Evolutionary conservation across 1,140 invertebrate species (phyloP).

Genomic region (Drosophila carrolli): DNA sequence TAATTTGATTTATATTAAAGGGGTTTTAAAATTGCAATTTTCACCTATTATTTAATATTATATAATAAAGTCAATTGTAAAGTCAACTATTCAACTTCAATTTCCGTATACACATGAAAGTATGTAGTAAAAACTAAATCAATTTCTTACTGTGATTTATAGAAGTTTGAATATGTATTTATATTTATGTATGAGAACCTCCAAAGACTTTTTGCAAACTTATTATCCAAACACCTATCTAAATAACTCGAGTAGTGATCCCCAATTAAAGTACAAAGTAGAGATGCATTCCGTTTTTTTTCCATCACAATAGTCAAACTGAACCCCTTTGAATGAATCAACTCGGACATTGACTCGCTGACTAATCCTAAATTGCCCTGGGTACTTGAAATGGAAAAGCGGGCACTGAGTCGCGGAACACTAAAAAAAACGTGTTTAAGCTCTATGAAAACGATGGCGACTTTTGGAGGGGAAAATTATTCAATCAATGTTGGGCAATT

Average conservation of each 20-base stretch:
- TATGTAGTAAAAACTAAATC: neutral
- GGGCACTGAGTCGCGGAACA: constrained; percentile 11
- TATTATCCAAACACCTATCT: too few species aligned
- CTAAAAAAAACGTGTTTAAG: constrained; percentile 29
- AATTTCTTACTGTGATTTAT: neutral
- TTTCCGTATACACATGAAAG: too few species aligned
- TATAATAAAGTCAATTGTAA: too few species aligned
- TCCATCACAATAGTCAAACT: neutral
- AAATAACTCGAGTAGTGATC: neutral
- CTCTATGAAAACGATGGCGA: constrained; percentile 2
- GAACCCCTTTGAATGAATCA: constrained; percentile 10
- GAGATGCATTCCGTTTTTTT: constrained; percentile 4
- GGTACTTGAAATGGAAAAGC: constrained; percentile 33
- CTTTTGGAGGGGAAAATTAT: constrained; percentile 65
- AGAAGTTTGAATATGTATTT: too few species aligned
- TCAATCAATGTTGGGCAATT: constrained; percentile 80
- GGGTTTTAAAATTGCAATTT: neutral
- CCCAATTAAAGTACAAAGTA: neutral
- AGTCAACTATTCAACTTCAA: too few species aligned
- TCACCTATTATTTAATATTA: neutral
- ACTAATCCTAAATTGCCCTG: constrained; percentile 19
- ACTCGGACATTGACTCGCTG: constrained; percentile 38
- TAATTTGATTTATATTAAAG: neutral
- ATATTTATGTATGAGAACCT: too few species aligned
- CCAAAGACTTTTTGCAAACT: too few species aligned